Percentiles rank a stretch among this genome's conserved stretches.
phyloP scores from a whole-genome alignment of 2,113 vertebrate species.

The Rhizomys pruinosus region DNA sequence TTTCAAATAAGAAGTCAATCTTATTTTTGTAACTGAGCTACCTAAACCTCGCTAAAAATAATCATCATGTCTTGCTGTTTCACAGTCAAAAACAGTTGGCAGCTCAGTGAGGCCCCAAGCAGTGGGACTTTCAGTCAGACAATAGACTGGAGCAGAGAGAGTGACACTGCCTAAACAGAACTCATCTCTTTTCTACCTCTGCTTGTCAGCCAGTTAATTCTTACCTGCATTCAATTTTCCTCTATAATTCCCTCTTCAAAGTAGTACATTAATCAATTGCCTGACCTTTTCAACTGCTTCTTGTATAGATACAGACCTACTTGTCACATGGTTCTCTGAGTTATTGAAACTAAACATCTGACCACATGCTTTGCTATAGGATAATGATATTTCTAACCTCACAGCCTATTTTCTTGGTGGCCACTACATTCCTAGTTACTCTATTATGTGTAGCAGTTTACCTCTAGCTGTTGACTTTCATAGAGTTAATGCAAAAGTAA shows the following conservation, averaged over 20 bases:
- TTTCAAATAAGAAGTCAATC: neutral
- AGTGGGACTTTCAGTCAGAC: neutral
- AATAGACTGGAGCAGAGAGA: neutral
- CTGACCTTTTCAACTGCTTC: neutral
- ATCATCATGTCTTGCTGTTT: neutral
- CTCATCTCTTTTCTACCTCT: neutral
- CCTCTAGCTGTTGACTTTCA: neutral
- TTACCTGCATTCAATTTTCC: neutral
- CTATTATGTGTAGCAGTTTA: neutral
- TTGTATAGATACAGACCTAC: neutral
- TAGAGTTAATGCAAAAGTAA: neutral
- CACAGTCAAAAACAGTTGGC: neutral
- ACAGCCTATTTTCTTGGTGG: neutral
- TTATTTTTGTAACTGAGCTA: neutral
- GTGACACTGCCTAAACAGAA: neutral
- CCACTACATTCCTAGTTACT: neutral
- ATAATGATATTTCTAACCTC: neutral
- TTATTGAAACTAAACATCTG: slow-evolving; percentile 20
- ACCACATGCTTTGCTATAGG: neutral
- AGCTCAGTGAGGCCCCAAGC: neutral
- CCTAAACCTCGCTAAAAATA: neutral
- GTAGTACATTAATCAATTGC: neutral
- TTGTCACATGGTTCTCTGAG: neutral
- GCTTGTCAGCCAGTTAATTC: neutral
- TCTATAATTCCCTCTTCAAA: neutral